These are phyloP conservation scores for Coreius guichenoti DNA, from an alignment of 2,797 vertebrate species.

Conservation along the genomic window DNA sequence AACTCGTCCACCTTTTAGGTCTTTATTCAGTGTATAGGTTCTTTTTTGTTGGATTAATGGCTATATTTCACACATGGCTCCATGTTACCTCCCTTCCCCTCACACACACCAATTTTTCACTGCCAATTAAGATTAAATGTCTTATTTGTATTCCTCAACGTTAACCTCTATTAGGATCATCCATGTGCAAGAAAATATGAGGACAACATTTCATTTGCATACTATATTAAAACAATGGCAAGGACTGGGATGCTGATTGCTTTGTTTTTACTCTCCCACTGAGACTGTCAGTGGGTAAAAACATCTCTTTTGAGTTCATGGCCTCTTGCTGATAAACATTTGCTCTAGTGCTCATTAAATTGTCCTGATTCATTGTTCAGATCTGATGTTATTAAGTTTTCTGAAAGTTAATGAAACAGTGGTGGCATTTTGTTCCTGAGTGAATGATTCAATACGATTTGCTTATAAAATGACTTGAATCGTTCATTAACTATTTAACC, in stretches of 20 bases:
- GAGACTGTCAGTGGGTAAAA: constrained; percentile 63
- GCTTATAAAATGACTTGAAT: not conserved
- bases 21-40: not conserved
- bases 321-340: not conserved
- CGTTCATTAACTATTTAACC: not conserved
- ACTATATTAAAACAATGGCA: constrained; percentile 74
- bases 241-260: constrained; percentile 74
- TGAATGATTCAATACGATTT: not conserved
- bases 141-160: constrained; percentile 78
- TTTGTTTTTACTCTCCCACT: constrained; percentile 75
- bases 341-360: not conserved
- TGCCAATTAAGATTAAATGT: constrained; percentile 71
- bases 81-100: not conserved
- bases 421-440: not conserved
- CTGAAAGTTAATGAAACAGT: not conserved
- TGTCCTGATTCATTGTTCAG: not conserved
- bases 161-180: constrained; percentile 65
- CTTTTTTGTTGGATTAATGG: constrained; percentile 16
- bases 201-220: constrained; percentile 74
- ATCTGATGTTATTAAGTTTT: not conserved
- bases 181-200: constrained; percentile 60
- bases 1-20: not conserved
- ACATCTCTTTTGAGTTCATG: constrained; percentile 5
- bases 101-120: constrained; percentile 44
- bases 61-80: constrained; percentile 24